Base-by-base conservation (phyloP, 1,140 invertebrate genomes). In the Drosophila auraria region DNA sequence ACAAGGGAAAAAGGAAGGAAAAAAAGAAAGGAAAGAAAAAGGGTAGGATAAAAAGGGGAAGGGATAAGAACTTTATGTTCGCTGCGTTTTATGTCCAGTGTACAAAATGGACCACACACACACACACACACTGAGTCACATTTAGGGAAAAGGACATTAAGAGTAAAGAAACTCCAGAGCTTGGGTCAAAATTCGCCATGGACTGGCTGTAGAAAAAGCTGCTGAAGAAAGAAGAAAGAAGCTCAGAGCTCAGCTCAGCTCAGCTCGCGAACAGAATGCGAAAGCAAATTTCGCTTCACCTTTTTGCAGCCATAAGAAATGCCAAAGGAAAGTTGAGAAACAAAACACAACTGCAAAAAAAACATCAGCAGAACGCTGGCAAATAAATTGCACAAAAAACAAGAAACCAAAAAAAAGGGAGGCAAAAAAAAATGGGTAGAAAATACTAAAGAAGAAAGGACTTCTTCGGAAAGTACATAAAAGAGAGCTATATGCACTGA, bases 361-460 rank as follows among this genome's bases (percentile, higher is more conserved):
- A 44, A 68, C 53, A 83, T 58, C 61, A 72, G 61, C 61, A 65
- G 62, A 83, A 77, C 76, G 73, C 62, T 70, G 74, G 68, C 71
- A 76, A 83, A 83, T 83, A 68, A 83, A 83, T 86, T 81, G 78
- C 57, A 60, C 47, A 82, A 71, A 87, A 70, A 70, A 30, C 1
- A 0, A 15, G 0, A 4, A 4, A 15, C 7, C 14, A 54, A 51
- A 60, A 71, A 54, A 5, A 11, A 1, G 12, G 64, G 45, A 72
- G 64, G 62, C 44, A 36, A 14, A 20, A 51, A 53, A 50, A 49
- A 25, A 42, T 50, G 12, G n/a, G 14, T 30, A 54, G 27, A 49
- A 51, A 60, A 71, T 30, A 7, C 9, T 30, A 0, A 25, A 23
- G 38, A 66, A 66, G 63, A 54, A 66, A 70, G 66, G 66, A 68